Evolutionary conservation across 1,140 invertebrate species (phyloP), one percentile per base, ranked within the genome.

Genomic region (Paralvinella palmiformis): DNA sequence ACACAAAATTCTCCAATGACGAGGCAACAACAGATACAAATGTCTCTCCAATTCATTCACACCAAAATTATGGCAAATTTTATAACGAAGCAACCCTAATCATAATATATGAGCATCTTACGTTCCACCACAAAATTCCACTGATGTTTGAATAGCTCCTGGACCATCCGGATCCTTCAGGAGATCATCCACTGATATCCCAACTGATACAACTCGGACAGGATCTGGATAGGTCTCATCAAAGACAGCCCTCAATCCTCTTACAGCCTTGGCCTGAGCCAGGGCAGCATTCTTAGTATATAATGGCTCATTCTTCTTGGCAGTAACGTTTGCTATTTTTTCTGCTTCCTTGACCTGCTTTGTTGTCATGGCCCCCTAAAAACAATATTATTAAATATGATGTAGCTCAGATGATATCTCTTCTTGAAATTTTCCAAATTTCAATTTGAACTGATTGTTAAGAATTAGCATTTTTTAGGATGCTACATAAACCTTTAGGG

Each of bases 101-200:
- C 10, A 32, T 6, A 57, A 33, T 36, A 57, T 13, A 31, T 32
- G 13, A 4, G 22, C 4, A 1, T 77, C 80, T 84, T 77, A 88
- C 86, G 96, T 99, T 73, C 97, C 97, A 66, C 97, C 97, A 83
- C 97, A 99, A 83, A 99, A 99, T 83, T 99, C 97, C n/a, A 99
- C 91, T 27, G 96, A 97, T 1, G 94, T 97, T 55, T 88, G 80
- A 52, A 85, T 84, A 4, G 89, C 95, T 48, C 84, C 85, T 17
- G 86, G 83, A 29, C 88, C 85, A 37, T 88, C 85, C 1, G 96
- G 96, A 83, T 98, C 88, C 53, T 84, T 83, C 74, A 96, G 88
- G 7, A 99, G 82, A 37, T 92, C 85, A 69, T 98, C 93, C 20
- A 99, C 88, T 2, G 94, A 87, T 58, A 95, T 85, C 17, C 97